Base-by-base conservation (phyloP, 2,113 vertebrate genomes). In the Colinus virginianus region DNA sequence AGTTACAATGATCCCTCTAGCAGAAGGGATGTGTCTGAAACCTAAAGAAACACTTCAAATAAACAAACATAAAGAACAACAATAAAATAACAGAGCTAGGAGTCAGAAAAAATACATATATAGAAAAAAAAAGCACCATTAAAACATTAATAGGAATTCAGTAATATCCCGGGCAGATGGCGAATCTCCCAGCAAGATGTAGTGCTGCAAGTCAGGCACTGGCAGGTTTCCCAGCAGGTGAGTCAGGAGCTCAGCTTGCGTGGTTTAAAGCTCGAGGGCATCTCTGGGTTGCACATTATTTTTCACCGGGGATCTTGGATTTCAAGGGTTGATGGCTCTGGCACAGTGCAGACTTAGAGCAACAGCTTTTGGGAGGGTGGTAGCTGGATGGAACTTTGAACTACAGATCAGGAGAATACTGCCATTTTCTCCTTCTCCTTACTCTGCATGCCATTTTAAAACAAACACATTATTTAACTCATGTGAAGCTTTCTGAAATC, bases 201-300 rank as follows among this genome's bases (percentile, higher is more conserved):
- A 95, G 36, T 55, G 42, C n/a, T 83, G 46, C 77, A 81, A 43
- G 72, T 43, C 56, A 87, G 0, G 78, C 68, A 43, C 48, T 81
- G 89, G 69, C 74, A 81, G 38, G 48, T 56, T 84, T 82, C 84
- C 74, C 46, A 84, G 89, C 84, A 87, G 87, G 77, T 92, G 74
- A 81, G 46, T 40, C 0, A 0, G 58, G 74, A 81, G 17, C 38
- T 75, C 69, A 30, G 38, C 43, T 86, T 26, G 16, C 48, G 11
- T 13, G 43, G n/a, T 43, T 87, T 81, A 75, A 94, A 80, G 51
- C 58, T 66, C 0, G 11, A 90, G 46, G 74, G 5, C 61, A 68
- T 59, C 46, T 71, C 56, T 77, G 43, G 46, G 23, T 34, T 84
- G 56, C 51, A 51, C 78, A 21, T 45, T 67, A 15, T 58, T 71